These are phyloP conservation scores for Sebastes schlegelii DNA, from an alignment of 2,113 vertebrate genomes.

Conservation along the genomic window DNA sequence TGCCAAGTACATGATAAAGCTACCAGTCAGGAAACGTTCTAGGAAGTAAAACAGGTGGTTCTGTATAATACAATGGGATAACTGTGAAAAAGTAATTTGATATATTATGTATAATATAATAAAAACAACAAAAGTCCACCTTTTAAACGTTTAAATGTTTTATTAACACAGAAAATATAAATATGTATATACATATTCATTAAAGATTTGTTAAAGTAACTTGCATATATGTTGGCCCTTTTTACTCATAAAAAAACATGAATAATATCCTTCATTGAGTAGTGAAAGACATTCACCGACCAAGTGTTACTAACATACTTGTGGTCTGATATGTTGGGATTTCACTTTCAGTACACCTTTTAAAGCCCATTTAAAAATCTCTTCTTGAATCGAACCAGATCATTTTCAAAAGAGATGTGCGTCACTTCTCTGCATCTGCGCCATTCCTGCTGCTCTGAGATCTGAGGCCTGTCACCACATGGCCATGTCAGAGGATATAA, in stretches of 20 bases:
- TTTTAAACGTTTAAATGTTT: conserved; percentile 37
- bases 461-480: conserved; percentile 9
- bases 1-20: background rate
- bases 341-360: background rate
- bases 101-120: background rate
- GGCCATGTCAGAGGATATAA: conserved; percentile 30
- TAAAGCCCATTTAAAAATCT: background rate
- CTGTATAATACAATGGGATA: background rate
- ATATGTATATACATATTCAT: conserved; percentile 50
- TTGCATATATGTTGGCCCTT: conserved; percentile 22
- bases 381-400: background rate
- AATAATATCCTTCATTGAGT: background rate
- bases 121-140: background rate
- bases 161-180: conserved; percentile 66
- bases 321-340: background rate
- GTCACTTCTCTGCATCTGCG: background rate
- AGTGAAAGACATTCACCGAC: conserved; percentile 9
- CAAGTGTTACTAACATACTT: background rate
- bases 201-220: conserved; percentile 35
- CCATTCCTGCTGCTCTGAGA: background rate
- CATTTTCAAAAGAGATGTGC: background rate
- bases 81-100: background rate
- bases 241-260: conserved; percentile 4
- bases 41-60: background rate
- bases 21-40: background rate